A percentile compares a stretch with the other conserved stretches of the same genome.
Evolutionary conservation across 2,797 vertebrate species (phyloP).

Genomic region (Brachyrhaphis roseni): DNA sequence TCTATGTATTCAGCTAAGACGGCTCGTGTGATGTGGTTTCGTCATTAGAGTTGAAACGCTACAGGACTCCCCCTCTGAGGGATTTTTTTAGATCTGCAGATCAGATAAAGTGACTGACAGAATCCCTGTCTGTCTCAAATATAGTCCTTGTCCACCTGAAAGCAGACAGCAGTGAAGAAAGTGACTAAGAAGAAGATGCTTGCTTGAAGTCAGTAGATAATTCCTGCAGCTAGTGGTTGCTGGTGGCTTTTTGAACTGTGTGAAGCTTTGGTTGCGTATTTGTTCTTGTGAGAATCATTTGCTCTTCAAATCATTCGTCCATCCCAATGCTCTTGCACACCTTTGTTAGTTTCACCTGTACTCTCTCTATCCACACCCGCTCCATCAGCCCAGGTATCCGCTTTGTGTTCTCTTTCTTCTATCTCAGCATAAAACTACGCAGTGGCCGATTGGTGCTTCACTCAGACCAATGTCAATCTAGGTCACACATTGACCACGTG

Average conservation of each 20-base stretch:
- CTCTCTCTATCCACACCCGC: conserved; percentile 35
- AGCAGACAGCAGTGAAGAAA: neutral
- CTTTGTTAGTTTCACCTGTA: conserved; percentile 27
- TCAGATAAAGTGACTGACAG: conserved; percentile 26
- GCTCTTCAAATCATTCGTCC: conserved; percentile 26
- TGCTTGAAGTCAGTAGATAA: conserved; percentile 9
- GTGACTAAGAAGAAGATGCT: conserved; percentile 8
- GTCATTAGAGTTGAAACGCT: conserved; percentile 17
- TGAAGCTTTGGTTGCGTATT: neutral
- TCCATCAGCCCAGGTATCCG: conserved; percentile 42
- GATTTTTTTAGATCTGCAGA: conserved; percentile 28
- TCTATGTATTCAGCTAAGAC: conserved; percentile 1
- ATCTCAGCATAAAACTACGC: conserved; percentile 27
- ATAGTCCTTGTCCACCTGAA: conserved; percentile 18
- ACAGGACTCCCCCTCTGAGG: conserved; percentile 39
- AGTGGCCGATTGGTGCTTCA: conserved; percentile 27
- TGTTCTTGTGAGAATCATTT: conserved; percentile 30
- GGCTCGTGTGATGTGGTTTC: conserved; percentile 42
- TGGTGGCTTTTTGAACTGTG: neutral
- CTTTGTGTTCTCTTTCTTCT: conserved; percentile 38
- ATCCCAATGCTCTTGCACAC: conserved; percentile 23
- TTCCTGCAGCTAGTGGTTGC: neutral
- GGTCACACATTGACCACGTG: conserved; percentile 58
- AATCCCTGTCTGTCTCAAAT: conserved; percentile 6
- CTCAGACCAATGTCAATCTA: conserved; percentile 37